Evolutionary conservation across 1,140 invertebrate genomes (phyloP).

Genomic region (Ostrea denselamellosa): DNA sequence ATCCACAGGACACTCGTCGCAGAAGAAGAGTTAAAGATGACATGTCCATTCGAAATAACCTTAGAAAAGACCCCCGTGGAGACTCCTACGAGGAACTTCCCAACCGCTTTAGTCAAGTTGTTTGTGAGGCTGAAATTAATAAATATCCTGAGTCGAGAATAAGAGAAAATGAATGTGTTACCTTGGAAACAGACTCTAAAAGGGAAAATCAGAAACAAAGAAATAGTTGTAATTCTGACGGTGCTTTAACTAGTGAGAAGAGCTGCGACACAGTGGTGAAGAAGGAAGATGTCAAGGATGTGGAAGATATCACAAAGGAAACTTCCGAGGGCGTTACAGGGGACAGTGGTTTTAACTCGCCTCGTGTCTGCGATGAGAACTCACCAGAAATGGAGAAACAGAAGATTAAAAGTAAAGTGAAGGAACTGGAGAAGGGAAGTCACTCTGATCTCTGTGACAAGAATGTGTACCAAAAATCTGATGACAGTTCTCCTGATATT

Average conservation of each 20-base stretch:
- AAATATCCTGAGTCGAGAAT: constrained; percentile 29
- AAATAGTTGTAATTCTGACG: constrained; percentile 19
- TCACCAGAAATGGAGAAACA: constrained; percentile 42
- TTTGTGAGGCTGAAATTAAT: constrained; percentile 56
- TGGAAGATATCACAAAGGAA: constrained; percentile 52
- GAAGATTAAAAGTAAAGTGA: constrained; percentile 45
- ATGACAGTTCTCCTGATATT: constrained; percentile 22
- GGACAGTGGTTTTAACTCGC: constrained; percentile 56
- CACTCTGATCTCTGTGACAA: constrained; percentile 35
- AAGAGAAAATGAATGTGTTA: constrained; percentile 40
- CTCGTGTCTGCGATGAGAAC: constrained; percentile 31
- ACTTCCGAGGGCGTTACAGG: constrained; percentile 49
- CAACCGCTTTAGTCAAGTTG: constrained; percentile 46
- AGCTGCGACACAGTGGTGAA: constrained; percentile 60
- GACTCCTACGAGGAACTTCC: background rate
- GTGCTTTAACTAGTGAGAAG: constrained; percentile 54
- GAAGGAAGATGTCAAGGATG: constrained; percentile 22
- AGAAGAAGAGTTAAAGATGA: constrained; percentile 40
- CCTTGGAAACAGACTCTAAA: constrained; percentile 35
- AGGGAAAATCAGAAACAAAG: constrained; percentile 1
- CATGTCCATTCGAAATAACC: constrained; percentile 41
- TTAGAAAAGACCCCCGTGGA: constrained; percentile 24
- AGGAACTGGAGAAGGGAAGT: constrained; percentile 41
- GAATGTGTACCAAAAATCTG: constrained; percentile 41
- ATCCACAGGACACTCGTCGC: background rate